phyloP scores from a whole-genome alignment of 2,888 invertebrate genomes.

The Harpalus rubripes region DNA sequence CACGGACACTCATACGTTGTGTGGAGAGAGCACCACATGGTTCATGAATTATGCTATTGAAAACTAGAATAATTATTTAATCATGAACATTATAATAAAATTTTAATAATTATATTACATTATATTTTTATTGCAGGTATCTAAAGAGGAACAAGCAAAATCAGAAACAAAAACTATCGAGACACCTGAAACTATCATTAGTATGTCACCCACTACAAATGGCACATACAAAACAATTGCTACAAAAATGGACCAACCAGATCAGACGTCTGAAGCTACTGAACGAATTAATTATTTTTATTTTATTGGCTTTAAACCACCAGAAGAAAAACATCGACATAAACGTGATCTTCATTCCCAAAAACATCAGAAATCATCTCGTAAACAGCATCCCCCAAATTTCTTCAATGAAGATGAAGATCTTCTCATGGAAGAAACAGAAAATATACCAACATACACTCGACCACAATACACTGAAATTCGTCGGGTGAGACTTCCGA shows the following conservation, averaged over 20 bases:
- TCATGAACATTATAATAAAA: too few species aligned
- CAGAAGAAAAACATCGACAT: constrained; percentile 71
- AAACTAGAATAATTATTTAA: too few species aligned
- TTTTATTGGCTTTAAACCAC: constrained; percentile 75
- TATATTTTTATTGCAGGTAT: not conserved
- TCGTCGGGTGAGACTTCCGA: constrained; percentile 63
- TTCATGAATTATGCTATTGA: too few species aligned
- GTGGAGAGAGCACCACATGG: too few species aligned
- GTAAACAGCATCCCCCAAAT: constrained; percentile 9
- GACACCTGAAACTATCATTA: constrained; percentile 14
- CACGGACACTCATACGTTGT: too few species aligned
- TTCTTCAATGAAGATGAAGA: constrained; percentile 33
- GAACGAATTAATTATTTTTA: constrained; percentile 72
- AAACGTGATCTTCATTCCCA: constrained; percentile 39
- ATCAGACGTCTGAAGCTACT: constrained; percentile 19
- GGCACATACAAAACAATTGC: not conserved
- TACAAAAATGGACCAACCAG: constrained; percentile 55
- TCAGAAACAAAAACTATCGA: constrained; percentile 5
- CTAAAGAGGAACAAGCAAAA: not conserved
- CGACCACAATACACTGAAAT: constrained; percentile 59
- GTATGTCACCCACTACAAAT: not conserved
- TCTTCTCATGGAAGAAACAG: constrained; percentile 41
- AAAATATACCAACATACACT: constrained; percentile 13
- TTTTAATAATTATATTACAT: too few species aligned
- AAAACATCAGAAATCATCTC: constrained; percentile 54